Evolutionary conservation across 2,888 invertebrate genomes (phyloP), one percentile per base, ranked within the genome.

Genomic region (Leptopilina myrica): DNA sequence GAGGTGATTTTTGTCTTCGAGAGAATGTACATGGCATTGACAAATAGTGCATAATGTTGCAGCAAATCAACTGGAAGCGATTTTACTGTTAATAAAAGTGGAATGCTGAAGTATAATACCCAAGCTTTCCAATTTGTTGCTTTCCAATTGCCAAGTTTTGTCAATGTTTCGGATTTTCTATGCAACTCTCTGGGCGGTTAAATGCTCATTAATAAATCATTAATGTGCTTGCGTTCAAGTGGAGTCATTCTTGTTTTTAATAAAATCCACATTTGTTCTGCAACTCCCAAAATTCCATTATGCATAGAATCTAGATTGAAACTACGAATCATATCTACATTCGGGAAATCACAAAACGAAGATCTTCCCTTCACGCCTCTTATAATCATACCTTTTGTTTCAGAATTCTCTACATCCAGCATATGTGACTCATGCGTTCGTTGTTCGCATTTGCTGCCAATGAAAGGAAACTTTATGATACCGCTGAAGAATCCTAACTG

Each of bases 41-140:
- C 69, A 15, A 53, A 78, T 8, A 78, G 56, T 11, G 78, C 66
- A 49, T 67, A 78, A 69, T 78, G 78, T 78, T 78, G 43, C 33
- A 78, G 59, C 26, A 78, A 15, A 67, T 78, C 69, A 67, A 12
- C 1, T 20, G 20, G 20, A 20, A 20, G 20, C 20, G 20, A 20
- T 20, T 20, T 20, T 20, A 20, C 20, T 20, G 20, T 20, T 20
- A 20, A 20, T 59, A 59, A 78, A 43, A 78, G 65, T 1, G 78
- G 73, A 56, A 73, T 53, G 49, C 59, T 49, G 43, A 73, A 80
- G 56, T 69, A 77, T 56, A 80, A 59, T 14, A 80, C 33, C 69
- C 69, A 75, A 56, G 78, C 73, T 26, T 65, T 69, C 80, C 78
- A 80, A 56, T 80, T 20, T 33, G 77, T 73, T 20, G 79, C 80